Percentiles rank a stretch among this genome's conserved stretches.
Evolutionary conservation across 2,797 vertebrate genomes (phyloP).

Genomic region (Sebastes variabilis): DNA sequence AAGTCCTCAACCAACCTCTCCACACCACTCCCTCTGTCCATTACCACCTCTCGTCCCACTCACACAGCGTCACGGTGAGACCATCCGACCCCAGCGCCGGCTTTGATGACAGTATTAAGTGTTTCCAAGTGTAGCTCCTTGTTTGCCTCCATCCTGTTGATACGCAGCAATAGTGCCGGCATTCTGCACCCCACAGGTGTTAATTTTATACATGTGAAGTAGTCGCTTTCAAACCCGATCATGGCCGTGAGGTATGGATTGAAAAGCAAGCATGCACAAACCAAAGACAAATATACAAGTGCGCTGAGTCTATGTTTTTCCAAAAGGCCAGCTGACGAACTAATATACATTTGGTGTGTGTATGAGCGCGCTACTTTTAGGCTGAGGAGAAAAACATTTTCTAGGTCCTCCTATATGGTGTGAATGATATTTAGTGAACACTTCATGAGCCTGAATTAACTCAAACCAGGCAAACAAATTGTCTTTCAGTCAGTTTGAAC

Average conservation of each 20-base stretch:
- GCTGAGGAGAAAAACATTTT: slow-evolving; percentile 19
- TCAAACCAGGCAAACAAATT: slow-evolving; percentile 27
- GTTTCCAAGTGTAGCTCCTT: slow-evolving; percentile 50
- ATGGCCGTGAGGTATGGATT: slow-evolving; percentile 33
- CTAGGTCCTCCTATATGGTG: not conserved
- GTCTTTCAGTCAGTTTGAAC: slow-evolving; percentile 30
- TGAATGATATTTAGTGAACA: slow-evolving; percentile 12
- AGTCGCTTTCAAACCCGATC: slow-evolving; percentile 51
- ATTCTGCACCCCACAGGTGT: slow-evolving; percentile 46
- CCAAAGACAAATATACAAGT: slow-evolving; percentile 65
- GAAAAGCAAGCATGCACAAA: slow-evolving; percentile 49
- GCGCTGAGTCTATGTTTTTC: slow-evolving; percentile 34
- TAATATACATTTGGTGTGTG: slow-evolving; percentile 40
- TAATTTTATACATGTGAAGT: slow-evolving; percentile 59
- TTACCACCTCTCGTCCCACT: slow-evolving; percentile 39
- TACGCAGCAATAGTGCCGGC: slow-evolving; percentile 36
- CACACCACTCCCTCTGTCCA: slow-evolving; percentile 29
- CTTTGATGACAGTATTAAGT: slow-evolving; percentile 62
- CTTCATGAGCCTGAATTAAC: slow-evolving; percentile 16
- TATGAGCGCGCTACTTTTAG: slow-evolving; percentile 46
- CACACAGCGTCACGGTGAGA: slow-evolving; percentile 14
- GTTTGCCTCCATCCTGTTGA: slow-evolving; percentile 40
- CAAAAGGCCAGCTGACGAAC: slow-evolving; percentile 50
- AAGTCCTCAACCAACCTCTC: slow-evolving; percentile 34
- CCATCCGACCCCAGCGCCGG: slow-evolving; percentile 19